phyloP scores from a whole-genome alignment of 2,797 vertebrate genomes.

The Artibeus lituratus region DNA sequence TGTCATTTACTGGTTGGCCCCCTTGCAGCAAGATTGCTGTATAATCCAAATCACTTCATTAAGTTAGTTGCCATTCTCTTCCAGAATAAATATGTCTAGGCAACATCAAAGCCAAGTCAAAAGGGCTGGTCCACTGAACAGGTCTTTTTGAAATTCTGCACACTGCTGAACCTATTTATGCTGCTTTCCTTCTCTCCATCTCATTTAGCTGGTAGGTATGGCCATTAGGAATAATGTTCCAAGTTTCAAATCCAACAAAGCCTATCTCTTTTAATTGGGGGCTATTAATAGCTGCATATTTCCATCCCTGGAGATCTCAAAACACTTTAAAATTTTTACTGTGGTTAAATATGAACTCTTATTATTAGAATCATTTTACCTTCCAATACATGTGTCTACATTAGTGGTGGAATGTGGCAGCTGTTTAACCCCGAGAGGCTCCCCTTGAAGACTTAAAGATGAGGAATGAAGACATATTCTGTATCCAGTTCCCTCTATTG shows the following conservation, averaged over 20 bases:
- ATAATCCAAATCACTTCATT: not conserved
- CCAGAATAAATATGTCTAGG: not conserved
- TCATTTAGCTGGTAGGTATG: not conserved
- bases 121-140: not conserved
- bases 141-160: not conserved
- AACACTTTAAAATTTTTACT: not conserved
- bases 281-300: not conserved
- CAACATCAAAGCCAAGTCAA: not conserved
- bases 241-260: not conserved
- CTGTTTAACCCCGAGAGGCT: not conserved
- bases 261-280: not conserved
- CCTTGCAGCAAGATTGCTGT: not conserved
- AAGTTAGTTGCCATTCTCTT: not conserved
- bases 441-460: not conserved
- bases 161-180: not conserved
- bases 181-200: not conserved
- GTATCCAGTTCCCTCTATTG: not conserved
- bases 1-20: not conserved
- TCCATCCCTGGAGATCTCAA: not conserved
- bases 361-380: not conserved
- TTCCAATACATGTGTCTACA: not conserved
- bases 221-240: not conserved
- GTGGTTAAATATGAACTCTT: not conserved
- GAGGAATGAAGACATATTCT: constrained; percentile 1
- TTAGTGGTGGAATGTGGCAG: not conserved